Evolutionary conservation across 2,797 vertebrate genomes (phyloP).

Genomic region (Paratrypauchen microcephalus): DNA sequence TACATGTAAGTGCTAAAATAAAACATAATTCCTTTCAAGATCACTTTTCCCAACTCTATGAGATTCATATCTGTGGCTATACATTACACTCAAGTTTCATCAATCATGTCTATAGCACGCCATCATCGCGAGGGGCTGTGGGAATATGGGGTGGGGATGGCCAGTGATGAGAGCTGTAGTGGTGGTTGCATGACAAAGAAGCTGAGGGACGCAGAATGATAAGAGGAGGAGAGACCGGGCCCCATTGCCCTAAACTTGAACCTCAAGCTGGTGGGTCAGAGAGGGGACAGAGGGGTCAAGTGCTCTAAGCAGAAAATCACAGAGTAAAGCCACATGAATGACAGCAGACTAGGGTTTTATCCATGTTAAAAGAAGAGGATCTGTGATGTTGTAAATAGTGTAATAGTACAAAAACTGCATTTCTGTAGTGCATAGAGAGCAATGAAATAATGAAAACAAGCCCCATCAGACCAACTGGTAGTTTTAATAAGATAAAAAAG

Average conservation of each 20-base stretch:
- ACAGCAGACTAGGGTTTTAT: slow-evolving; percentile 42
- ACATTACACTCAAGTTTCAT: slow-evolving; percentile 25
- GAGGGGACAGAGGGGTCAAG: slow-evolving; percentile 56
- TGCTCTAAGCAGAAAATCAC: slow-evolving; percentile 32
- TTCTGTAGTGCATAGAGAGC: neutral
- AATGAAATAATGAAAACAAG: neutral
- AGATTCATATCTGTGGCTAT: slow-evolving; percentile 9
- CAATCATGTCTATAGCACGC: slow-evolving; percentile 37
- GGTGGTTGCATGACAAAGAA: slow-evolving; percentile 9
- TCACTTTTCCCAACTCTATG: slow-evolving; percentile 21
- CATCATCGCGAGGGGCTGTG: slow-evolving; percentile 15
- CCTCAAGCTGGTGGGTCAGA: slow-evolving; percentile 55
- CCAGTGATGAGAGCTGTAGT: slow-evolving; percentile 10
- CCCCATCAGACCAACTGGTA: neutral
- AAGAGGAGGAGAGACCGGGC: slow-evolving; percentile 37
- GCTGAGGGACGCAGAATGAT: slow-evolving; percentile 30
- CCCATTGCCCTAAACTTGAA: slow-evolving; percentile 73
- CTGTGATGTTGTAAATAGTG: neutral
- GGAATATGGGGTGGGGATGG: slow-evolving; percentile 19
- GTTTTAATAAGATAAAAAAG: neutral
- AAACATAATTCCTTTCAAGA: slow-evolving; percentile 21
- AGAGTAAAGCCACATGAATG: slow-evolving; percentile 44
- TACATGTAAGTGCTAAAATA: slow-evolving; percentile 14
- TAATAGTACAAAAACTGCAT: neutral
- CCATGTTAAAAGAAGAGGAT: slow-evolving; percentile 16